Conservation (phyloP, 2,888 invertebrate species). For the Boloria selene region DNA sequence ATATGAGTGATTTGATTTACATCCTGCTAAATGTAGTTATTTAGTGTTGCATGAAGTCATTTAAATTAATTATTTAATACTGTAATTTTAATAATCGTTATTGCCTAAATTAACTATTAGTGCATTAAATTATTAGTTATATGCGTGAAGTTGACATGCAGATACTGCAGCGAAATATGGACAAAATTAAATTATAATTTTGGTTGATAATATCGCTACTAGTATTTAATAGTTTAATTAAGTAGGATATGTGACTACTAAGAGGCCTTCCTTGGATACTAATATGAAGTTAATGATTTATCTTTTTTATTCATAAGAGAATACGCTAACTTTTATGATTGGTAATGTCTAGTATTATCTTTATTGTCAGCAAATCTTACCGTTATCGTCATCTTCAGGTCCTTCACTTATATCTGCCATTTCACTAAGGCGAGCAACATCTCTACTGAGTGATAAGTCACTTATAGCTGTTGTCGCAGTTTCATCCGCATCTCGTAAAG, state of each 20-base stretch:
- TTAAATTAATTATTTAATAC: slow-evolving; percentile 2
- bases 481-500: slow-evolving; percentile 81
- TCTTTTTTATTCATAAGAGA: neutral
- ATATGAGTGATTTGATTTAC: slow-evolving; percentile 22
- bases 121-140: slow-evolving; percentile 23
- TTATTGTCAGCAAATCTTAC: slow-evolving; percentile 65
- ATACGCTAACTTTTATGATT: slow-evolving; percentile 8
- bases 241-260: slow-evolving; percentile 23
- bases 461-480: slow-evolving; percentile 76
- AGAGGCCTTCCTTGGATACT: slow-evolving; percentile 25
- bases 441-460: slow-evolving; percentile 84
- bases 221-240: slow-evolving; percentile 11
- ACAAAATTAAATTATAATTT: slow-evolving; percentile 13
- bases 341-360: slow-evolving; percentile 7
- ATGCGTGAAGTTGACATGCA: slow-evolving; percentile 27
- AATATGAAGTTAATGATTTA: slow-evolving; percentile 22
- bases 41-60: too few relatives aligned
- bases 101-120: slow-evolving; percentile 22
- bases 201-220: slow-evolving; percentile 4
- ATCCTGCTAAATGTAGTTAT: slow-evolving; percentile 16
- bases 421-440: slow-evolving; percentile 87
- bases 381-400: slow-evolving; percentile 88
- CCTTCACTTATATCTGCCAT: slow-evolving; percentile 87
- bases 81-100: neutral
- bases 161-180: slow-evolving; percentile 14